A percentile compares a stretch with the other conserved stretches of the same genome.
Conservation (phyloP, 2,113 vertebrate species). For the Leucopsar rothschildi region DNA sequence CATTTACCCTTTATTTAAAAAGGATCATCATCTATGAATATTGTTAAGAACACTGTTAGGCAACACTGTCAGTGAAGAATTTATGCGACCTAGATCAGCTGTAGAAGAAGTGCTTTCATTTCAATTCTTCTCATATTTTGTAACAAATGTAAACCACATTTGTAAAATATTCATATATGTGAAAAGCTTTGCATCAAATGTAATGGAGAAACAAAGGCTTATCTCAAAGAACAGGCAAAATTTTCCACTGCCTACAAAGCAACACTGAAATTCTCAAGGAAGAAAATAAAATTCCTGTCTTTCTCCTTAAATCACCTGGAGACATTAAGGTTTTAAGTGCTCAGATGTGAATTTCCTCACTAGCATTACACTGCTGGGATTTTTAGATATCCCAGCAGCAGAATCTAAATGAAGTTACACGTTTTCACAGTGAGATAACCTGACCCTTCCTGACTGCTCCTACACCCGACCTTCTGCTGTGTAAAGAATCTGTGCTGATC, state of each 20-base stretch:
- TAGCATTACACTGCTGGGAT: background rate
- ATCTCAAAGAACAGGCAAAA: background rate
- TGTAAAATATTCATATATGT: background rate
- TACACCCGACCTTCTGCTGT: background rate
- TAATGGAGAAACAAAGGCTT: background rate
- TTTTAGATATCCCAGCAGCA: background rate
- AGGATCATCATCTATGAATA: constrained; percentile 15
- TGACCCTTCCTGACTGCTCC: background rate
- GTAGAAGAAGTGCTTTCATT: background rate
- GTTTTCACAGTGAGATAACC: background rate
- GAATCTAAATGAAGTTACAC: background rate
- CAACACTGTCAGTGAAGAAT: background rate
- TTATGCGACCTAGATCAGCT: background rate
- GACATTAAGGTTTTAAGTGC: background rate
- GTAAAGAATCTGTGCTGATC: background rate
- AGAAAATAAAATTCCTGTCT: background rate
- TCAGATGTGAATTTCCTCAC: background rate
- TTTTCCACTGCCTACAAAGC: background rate
- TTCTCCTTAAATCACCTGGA: background rate
- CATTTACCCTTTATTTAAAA: constrained; percentile 34
- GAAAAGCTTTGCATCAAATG: background rate
- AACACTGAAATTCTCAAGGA: background rate
- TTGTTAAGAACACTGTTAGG: background rate
- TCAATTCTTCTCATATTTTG: background rate
- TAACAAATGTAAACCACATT: background rate